Base-by-base conservation (phyloP, 2,888 invertebrate genomes). In the Vannuccia rotundouncinata region DNA sequence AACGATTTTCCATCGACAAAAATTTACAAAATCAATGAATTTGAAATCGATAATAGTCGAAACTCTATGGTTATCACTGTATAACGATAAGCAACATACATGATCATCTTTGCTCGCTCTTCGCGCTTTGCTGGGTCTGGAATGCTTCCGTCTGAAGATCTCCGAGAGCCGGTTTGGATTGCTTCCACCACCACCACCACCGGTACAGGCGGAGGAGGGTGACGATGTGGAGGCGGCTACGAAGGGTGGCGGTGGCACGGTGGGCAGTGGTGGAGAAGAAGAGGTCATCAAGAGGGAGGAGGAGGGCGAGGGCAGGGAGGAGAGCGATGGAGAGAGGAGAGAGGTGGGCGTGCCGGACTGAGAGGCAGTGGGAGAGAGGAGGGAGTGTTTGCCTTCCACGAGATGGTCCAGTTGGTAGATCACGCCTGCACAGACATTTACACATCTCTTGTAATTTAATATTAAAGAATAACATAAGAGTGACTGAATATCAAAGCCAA, bases 361-460 rank as follows among this genome's bases (percentile, higher is more conserved):
- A 22, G 66, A 66, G 66, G 66, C 66, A 2, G 66, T 2, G 5
- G 66, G 66, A 5, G 66, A 66, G 66, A 66, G 66, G 66, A 66
- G 66, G 10, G 66, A 22, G 22, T 66, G 66, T 22, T 66, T 66
- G 17, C 66, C 66, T 27, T 66, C 66, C 66, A 66, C 66, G 5
- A 66, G 66, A 2, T 66, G 66, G 66, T 66, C 66, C 22, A 66
- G 66, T 66, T 66, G 66, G 25, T 66, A 66, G 66, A 66, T 66
- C 22, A 66, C 66, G 5, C 66, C 66, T 66, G 66, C n/a, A n/a
- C n/a, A n/a, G n/a, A n/a, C n/a, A n/a, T n/a, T n/a, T n/a, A n/a
- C n/a, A n/a, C n/a, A n/a, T n/a, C n/a, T n/a, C n/a, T n/a, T n/a
- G n/a, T n/a, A n/a, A n/a, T n/a, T n/a, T n/a, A n/a, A n/a, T n/a